phyloP scores from a whole-genome alignment of 2,113 vertebrate species.

The Hoplias malabaricus region DNA sequence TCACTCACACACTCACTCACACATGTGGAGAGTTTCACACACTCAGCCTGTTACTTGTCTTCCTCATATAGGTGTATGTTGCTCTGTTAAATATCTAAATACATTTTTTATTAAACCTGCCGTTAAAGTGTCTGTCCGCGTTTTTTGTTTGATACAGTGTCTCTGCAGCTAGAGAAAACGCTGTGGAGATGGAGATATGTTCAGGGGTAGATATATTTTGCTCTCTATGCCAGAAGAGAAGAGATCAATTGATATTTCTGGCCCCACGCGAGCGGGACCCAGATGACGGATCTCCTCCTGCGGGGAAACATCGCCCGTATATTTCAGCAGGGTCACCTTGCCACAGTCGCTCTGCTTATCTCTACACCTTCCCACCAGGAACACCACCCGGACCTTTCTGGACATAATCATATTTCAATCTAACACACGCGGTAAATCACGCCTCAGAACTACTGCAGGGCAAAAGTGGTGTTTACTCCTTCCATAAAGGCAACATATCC shows the following conservation, averaged over 20 bases:
- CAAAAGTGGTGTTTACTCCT: background rate
- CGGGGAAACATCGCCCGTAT: slow-evolving; percentile 68
- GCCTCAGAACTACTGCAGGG: background rate
- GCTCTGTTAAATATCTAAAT: too few relatives aligned
- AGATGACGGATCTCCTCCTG: slow-evolving; percentile 75
- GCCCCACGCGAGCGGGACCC: slow-evolving; percentile 65
- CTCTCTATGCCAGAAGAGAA: slow-evolving; percentile 64
- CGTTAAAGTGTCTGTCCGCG: too few relatives aligned
- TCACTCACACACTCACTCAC: too few relatives aligned
- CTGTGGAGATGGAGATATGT: background rate
- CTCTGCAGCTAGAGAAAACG: too few relatives aligned
- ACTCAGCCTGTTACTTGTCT: too few relatives aligned
- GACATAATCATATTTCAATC: slow-evolving; percentile 68
- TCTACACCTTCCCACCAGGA: slow-evolving; percentile 61
- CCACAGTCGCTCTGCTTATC: slow-evolving; percentile 64
- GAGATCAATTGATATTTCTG: slow-evolving; percentile 74
- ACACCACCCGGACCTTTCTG: slow-evolving; percentile 5
- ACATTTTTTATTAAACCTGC: too few relatives aligned
- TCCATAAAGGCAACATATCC: background rate
- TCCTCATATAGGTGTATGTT: too few relatives aligned
- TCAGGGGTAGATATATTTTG: background rate
- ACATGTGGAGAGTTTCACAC: too few relatives aligned
- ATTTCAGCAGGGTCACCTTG: slow-evolving; percentile 77
- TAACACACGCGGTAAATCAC: slow-evolving; percentile 3
- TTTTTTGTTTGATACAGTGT: too few relatives aligned